phyloP scores from a whole-genome alignment of 1,140 invertebrate species.

The Drosophila baimaii region DNA sequence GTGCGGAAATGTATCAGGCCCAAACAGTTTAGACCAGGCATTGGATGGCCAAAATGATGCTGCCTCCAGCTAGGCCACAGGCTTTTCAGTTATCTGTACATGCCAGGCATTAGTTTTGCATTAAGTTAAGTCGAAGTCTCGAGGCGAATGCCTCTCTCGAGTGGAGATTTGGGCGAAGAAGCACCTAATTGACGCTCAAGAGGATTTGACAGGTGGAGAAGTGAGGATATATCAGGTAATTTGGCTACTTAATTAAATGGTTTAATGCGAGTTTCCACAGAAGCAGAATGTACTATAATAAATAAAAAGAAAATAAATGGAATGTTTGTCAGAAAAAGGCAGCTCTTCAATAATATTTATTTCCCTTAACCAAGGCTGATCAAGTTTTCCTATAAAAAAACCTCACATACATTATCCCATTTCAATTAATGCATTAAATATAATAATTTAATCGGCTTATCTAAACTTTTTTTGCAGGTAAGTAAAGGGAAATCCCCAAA shows the following conservation, averaged over 20 bases:
- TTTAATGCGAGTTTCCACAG: background rate
- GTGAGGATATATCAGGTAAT: background rate
- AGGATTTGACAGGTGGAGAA: background rate
- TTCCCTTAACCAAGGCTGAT: background rate
- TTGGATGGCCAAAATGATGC: conserved; percentile 33
- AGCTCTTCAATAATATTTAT: background rate
- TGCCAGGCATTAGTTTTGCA: conserved; percentile 31
- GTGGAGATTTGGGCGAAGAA: background rate
- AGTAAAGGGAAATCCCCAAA: conserved; percentile 24
- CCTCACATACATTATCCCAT: rapidly evolving
- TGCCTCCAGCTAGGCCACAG: conserved; percentile 15
- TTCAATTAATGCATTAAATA: background rate
- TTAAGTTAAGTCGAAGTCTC: background rate
- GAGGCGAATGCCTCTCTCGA: background rate
- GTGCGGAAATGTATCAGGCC: conserved; percentile 35
- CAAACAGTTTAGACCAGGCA: conserved; percentile 18
- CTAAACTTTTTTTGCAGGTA: conserved; percentile 52
- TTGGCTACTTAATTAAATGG: background rate
- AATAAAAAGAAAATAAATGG: background rate
- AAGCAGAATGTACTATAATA: too few species aligned
- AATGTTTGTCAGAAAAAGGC: background rate
- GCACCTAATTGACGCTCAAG: background rate
- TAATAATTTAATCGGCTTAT: conserved; percentile 29
- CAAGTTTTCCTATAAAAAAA: background rate
- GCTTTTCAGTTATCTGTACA: conserved; percentile 6